Evolutionary conservation across 2,888 invertebrate species (phyloP).

Genomic region (Clunio marinus): DNA sequence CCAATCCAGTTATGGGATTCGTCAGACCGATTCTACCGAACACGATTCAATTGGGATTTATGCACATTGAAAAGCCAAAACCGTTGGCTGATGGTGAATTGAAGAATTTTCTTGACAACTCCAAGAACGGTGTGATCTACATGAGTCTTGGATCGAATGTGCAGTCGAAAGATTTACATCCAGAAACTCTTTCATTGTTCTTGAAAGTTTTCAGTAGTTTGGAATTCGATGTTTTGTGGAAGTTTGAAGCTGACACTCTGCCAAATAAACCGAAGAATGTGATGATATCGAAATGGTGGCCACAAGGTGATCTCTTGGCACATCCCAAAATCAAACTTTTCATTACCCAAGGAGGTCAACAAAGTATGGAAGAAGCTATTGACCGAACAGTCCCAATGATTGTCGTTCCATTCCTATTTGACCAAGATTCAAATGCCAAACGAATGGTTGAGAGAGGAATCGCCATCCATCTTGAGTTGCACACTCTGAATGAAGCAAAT

Average conservation of each 20-base stretch:
- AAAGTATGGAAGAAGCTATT: slow-evolving; percentile 33
- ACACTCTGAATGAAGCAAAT: slow-evolving; percentile 44
- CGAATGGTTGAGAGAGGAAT: slow-evolving; percentile 43
- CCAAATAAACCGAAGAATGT: slow-evolving; percentile 46
- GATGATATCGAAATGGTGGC: slow-evolving; percentile 42
- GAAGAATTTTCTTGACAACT: slow-evolving; percentile 18
- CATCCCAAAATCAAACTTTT: slow-evolving; percentile 28
- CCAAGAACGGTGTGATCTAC: slow-evolving; percentile 33
- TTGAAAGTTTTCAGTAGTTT: slow-evolving; percentile 46
- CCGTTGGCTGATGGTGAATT: not conserved
- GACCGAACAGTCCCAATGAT: slow-evolving; percentile 30
- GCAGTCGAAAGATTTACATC: slow-evolving; percentile 44
- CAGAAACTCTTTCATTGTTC: slow-evolving; percentile 45
- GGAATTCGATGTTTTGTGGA: slow-evolving; percentile 49
- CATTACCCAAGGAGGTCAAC: slow-evolving; percentile 33
- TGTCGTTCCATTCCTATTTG: slow-evolving; percentile 41
- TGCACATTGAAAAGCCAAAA: slow-evolving; percentile 25
- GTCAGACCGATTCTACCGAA: slow-evolving; percentile 4
- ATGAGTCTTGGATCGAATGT: slow-evolving; percentile 38
- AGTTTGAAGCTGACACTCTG: slow-evolving; percentile 47
- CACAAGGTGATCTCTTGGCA: slow-evolving; percentile 34
- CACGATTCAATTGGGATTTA: slow-evolving; percentile 28
- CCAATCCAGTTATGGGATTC: not conserved
- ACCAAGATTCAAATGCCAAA: slow-evolving; percentile 48
- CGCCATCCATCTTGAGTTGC: slow-evolving; percentile 46